phyloP scores from a whole-genome alignment of 64 coral and sea anemone genomes.

The Orbicella faveolata region DNA sequence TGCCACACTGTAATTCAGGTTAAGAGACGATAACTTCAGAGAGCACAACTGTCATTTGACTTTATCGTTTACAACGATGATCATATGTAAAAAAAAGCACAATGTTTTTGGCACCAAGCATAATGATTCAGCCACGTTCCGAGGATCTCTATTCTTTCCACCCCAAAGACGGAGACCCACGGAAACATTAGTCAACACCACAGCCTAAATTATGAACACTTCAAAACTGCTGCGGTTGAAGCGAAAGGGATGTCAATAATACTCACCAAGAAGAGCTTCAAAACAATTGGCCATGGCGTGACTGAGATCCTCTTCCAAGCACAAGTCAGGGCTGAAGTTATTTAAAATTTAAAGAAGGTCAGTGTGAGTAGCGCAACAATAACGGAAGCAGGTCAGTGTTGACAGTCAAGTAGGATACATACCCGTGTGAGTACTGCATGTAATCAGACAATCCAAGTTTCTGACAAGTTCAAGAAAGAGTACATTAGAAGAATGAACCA shows the following conservation, averaged over 20 bases:
- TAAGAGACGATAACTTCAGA: too few relatives aligned
- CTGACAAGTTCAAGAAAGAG: slow-evolving; percentile 25
- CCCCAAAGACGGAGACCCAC: too few relatives aligned
- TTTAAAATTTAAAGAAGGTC: neutral
- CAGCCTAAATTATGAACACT: neutral
- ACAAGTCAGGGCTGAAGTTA: slow-evolving; percentile 82
- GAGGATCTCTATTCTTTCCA: too few relatives aligned
- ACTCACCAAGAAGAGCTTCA: slow-evolving; percentile 94
- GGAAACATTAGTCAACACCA: too few relatives aligned
- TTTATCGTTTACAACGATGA: too few relatives aligned
- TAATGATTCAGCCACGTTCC: too few relatives aligned
- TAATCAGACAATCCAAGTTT: slow-evolving; percentile 81
- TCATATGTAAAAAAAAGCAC: too few relatives aligned
- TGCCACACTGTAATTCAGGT: neutral
- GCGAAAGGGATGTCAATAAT: neutral
- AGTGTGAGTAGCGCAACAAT: neutral
- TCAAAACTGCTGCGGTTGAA: neutral
- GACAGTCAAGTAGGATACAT: neutral
- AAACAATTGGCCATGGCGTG: slow-evolving; percentile 99
- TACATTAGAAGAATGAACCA: neutral
- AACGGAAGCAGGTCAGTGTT: neutral
- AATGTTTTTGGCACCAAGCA: too few relatives aligned
- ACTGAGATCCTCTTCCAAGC: slow-evolving; percentile 90
- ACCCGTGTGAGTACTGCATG: slow-evolving; percentile 94
- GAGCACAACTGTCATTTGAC: too few relatives aligned